phyloP scores from a whole-genome alignment of 37 sponge, comb jelly and placozoan species.

The Aplysina aerophoba region DNA sequence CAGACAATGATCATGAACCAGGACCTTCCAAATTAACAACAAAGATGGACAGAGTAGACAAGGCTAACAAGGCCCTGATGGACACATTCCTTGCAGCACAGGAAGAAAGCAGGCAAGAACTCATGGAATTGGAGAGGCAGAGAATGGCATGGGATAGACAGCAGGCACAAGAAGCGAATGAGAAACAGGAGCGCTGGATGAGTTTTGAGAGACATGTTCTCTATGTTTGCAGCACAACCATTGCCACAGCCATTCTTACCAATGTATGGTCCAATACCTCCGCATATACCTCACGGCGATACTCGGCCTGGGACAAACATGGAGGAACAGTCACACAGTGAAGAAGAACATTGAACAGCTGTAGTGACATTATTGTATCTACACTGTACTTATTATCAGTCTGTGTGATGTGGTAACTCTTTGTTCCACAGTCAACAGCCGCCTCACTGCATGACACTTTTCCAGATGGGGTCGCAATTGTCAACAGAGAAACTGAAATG shows the following conservation, averaged over 20 bases:
- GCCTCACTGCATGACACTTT: no score
- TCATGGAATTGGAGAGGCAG: slow-evolving; percentile 1
- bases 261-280: no score
- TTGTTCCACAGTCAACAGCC: no score
- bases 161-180: slow-evolving; percentile 2
- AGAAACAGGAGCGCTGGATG: neutral
- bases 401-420: no score
- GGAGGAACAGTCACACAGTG: no score
- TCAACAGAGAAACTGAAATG: no score
- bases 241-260: neutral
- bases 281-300: neutral
- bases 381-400: no score
- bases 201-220: slow-evolving; percentile 16
- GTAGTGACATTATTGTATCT: no score
- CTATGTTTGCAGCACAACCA: neutral
- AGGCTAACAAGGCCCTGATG: slow-evolving; percentile 4
- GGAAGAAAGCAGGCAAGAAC: neutral
- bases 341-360: no score
- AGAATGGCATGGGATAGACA: slow-evolving; percentile 18
- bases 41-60: slow-evolving; percentile 11
- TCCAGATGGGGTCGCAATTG: no score
- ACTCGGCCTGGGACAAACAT: neutral
- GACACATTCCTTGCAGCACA: neutral
- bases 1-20: neutral
- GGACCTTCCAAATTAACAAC: slow-evolving; percentile 22